Base-by-base conservation (phyloP, 2,113 vertebrate genomes). In the Chiloscyllium plagiosum region DNA sequence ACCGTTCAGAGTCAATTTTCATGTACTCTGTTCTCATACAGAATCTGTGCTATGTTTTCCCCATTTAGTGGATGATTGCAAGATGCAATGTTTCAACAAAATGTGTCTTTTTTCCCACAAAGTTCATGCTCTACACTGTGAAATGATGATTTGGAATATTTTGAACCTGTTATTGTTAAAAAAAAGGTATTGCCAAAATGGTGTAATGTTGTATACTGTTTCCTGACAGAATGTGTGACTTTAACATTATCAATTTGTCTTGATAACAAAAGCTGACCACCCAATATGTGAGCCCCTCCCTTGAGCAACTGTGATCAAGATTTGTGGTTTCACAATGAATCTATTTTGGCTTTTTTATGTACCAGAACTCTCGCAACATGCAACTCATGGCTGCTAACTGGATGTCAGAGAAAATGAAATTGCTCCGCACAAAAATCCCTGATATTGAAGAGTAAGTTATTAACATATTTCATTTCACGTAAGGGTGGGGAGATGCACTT, bases 391-490 rank as follows among this genome's bases (percentile, higher is more conserved):
- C 20, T 7, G 56, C 26, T 3, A 7, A 20, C 33, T 66, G 56
- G 90, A 93, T 66, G 61, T 93, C 90, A 6, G 61, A 66, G 56
- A 93, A 93, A 93, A 33, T 93, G 0, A 66, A 20, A n/a, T n/a
- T 66, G 24, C 61, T 12, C 66, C 90, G 47, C 1, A 93, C 33
- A 22, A 93, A 37, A 93, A 66, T 93, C 61, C 90, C 90, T 0
- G 90, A 93, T 66, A 93, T 37, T 8, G 90, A 61, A n/a, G 90
- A 65, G 90, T 93, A 66, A 93, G 90, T 93, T 19, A 89, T 56
- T 56, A 24, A n/a, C 19, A 29, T 17, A 83, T 42, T 83, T 42
- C n/a, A 83, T 15, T 83, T 83, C 15, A 61, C 56, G 8, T 61
- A 26, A 72, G 24, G 0, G 26, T 72, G 70, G 29, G 29, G 26